Base-by-base conservation (phyloP, 2,113 vertebrate genomes). In the Mirounga angustirostris region DNA sequence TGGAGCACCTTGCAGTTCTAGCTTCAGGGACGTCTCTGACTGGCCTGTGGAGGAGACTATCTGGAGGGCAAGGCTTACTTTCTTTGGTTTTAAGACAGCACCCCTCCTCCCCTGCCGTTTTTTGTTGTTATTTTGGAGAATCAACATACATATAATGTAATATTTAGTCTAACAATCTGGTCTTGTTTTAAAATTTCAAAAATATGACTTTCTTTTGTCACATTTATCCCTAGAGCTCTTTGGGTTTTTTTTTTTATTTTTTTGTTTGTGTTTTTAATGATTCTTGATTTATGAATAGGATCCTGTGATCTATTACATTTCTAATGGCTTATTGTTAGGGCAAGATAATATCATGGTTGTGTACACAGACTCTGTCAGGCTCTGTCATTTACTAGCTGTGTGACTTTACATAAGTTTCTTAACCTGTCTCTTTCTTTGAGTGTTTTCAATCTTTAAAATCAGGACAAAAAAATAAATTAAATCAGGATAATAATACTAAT, bases 291-390 rank as follows among this genome's bases (percentile, higher is more conserved):
- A 6, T 69, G 63, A 61, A 28, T 80, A 28, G 52, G 26, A 43
- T 81, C n/a, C 43, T 69, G 21, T 94, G 71, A 89, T 36, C 63
- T 81, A 15, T 11, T 58, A 78, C 16, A 76, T 96, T 91, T 93
- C 46, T 33, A 71, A 56, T 24, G 90, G 24, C 5, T 56, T 54
- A 84, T 40, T 81, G 40, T 76, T 58, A 50, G 71, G 36, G 43
- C 56, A 89, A 59, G 73, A 36, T 65, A 59, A 74, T 74, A 21
- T 36, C 56, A 92, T n/a, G 12, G 16, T 74, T 94, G 40, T 63
- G 58, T 81, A 52, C 11, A 56, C 28, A 91, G 40, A 91, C n/a
- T 89, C 43, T 88, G 8, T 12, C n/a, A 74, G 59, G 54, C 26
- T 84, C 79, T 88, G 36, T 67, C 50, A 56, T 16, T 63, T 46